A percentile compares a stretch with the other conserved stretches of the same genome.
Conservation (phyloP, 2,888 invertebrate genomes). For the Copidosoma aretas region DNA sequence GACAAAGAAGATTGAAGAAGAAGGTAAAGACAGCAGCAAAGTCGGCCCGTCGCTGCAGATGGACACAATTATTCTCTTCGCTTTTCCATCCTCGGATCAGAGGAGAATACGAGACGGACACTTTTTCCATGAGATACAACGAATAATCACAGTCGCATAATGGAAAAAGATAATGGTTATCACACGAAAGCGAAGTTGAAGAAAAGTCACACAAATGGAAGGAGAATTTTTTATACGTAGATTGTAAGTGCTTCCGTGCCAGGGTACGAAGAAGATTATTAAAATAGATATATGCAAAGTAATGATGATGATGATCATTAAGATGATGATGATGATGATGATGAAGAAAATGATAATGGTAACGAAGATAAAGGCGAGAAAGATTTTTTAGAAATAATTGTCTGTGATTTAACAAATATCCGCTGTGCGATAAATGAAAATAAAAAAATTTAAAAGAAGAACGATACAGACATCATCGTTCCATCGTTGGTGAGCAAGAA, state of each 20-base stretch:
- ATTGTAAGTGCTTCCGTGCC: conserved; percentile 55
- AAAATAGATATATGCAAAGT: conserved; percentile 23
- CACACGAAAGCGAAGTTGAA: conserved; percentile 13
- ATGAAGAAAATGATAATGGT: not conserved
- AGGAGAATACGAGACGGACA: conserved; percentile 1
- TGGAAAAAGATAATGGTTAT: conserved; percentile 10
- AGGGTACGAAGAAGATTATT: conserved; percentile 43
- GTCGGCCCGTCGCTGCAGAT: not conserved
- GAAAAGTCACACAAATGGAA: conserved; percentile 18
- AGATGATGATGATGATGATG: conserved; percentile 18
- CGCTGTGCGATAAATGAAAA: conserved; percentile 22
- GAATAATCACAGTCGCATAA: conserved; percentile 25
- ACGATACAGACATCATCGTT: not conserved
- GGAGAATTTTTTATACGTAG: conserved; percentile 55
- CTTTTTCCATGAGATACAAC: conserved; percentile 35
- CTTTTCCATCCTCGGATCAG: not conserved
- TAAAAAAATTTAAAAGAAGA: not conserved
- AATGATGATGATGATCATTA: not conserved
- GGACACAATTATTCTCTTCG: conserved; percentile 21
- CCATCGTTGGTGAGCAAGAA: conserved; percentile 20
- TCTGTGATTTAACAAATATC: conserved; percentile 47
- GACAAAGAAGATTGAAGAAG: conserved; percentile 4
- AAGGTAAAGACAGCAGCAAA: not conserved
- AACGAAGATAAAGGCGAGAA: conserved; percentile 21
- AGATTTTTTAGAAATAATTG: conserved; percentile 46